Conservation (phyloP, 35 echinoderm and acorn worm species). For the Ophioderma brevispina region DNA sequence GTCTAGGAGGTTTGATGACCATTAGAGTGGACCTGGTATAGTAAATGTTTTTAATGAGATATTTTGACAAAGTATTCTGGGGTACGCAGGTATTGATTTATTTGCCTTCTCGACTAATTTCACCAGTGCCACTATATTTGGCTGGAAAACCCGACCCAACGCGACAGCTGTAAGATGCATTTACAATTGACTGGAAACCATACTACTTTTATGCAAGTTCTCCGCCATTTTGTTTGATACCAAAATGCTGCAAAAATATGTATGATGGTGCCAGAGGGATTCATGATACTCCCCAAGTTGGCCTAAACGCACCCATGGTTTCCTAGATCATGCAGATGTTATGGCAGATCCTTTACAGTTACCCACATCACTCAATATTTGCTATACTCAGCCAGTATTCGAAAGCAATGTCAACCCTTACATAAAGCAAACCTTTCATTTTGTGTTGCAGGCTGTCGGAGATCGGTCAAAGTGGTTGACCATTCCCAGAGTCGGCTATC, state of each 20-base stretch:
- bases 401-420: conserved; percentile 3
- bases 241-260: conserved; percentile 35
- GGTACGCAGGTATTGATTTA: conserved; percentile 64
- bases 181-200: too few relatives aligned
- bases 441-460: too few relatives aligned
- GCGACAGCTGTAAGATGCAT: neutral
- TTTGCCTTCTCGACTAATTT: conserved; percentile 79
- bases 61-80: conserved; percentile 44
- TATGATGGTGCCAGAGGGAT: neutral
- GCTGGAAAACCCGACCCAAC: conserved; percentile 78
- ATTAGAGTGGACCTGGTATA: conserved; percentile 72
- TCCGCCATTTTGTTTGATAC: conserved; percentile 54
- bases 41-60: conserved; percentile 51
- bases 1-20: conserved; percentile 65
- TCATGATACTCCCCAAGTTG: neutral
- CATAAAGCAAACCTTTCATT: too few relatives aligned
- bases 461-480: too few relatives aligned
- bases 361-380: too few relatives aligned
- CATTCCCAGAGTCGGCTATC: too few relatives aligned
- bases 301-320: conserved; percentile 43
- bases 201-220: conserved; percentile 86
- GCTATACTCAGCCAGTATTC: neutral
- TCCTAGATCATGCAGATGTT: too few relatives aligned
- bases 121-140: conserved; percentile 52
- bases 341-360: too few relatives aligned